Percentiles rank a stretch among this genome's conserved stretches.
phyloP scores from a whole-genome alignment of 2,113 vertebrate genomes.

The Micronycteris hirsuta region DNA sequence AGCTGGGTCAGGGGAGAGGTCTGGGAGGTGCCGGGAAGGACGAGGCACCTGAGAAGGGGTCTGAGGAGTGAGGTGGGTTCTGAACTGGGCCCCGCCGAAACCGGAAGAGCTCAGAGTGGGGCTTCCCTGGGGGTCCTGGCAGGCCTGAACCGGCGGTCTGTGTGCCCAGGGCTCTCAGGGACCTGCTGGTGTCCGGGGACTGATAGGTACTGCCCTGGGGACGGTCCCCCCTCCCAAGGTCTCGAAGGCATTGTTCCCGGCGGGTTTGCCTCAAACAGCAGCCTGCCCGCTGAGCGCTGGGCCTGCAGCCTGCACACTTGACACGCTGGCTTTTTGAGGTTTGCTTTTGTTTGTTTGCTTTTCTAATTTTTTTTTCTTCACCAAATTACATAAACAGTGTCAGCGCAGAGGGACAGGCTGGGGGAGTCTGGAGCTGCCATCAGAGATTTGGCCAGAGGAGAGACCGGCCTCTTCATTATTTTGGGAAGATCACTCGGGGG shows the following conservation, averaged over 20 bases:
- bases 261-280: not conserved
- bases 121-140: conserved; percentile 42
- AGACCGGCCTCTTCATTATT: not conserved
- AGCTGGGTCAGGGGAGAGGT: not conserved
- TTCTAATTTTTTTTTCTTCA: not conserved
- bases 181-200: not conserved
- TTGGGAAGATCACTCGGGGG: not conserved
- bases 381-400: conserved; percentile 5
- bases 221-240: not conserved
- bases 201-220: not conserved
- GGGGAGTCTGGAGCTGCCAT: not conserved
- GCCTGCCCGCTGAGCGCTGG: not conserved
- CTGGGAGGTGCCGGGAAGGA: not conserved
- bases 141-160: conserved; percentile 39
- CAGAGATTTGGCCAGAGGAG: not conserved
- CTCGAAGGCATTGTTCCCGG: not conserved
- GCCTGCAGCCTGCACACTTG: not conserved
- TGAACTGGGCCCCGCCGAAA: not conserved
- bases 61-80: not conserved
- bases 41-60: not conserved
- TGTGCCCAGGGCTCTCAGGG: conserved; percentile 55
- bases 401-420: not conserved
- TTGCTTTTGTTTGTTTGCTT: not conserved
- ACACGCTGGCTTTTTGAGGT: not conserved
- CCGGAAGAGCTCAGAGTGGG: not conserved